phyloP scores from a whole-genome alignment of 2,113 vertebrate species.

The Malaclemys terrapin region DNA sequence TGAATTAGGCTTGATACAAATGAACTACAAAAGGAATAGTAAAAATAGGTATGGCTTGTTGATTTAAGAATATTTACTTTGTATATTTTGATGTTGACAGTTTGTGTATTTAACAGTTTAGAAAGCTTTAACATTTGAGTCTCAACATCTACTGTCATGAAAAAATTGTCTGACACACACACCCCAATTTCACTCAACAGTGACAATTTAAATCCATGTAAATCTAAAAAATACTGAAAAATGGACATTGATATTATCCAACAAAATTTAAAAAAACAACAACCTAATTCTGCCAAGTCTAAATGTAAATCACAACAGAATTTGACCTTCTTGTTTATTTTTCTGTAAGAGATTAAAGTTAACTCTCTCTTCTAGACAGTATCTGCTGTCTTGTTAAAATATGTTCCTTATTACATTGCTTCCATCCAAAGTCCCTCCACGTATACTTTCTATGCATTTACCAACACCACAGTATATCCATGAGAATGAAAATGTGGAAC shows the following conservation, averaged over 20 bases:
- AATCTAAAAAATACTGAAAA: not conserved
- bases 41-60: not conserved
- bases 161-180: not conserved
- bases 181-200: not conserved
- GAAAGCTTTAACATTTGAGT: not conserved
- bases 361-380: not conserved
- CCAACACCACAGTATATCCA: constrained; percentile 4
- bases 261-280: not conserved
- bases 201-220: not conserved
- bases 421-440: not conserved
- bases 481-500: not conserved
- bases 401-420: not conserved
- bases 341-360: not conserved
- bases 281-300: not conserved
- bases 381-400: not conserved
- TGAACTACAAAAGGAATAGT: not conserved
- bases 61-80: not conserved
- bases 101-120: not conserved
- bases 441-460: not conserved
- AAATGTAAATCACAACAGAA: not conserved
- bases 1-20: not conserved
- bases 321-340: not conserved
- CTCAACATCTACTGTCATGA: not conserved
- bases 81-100: not conserved
- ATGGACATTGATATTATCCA: not conserved